Conservation (phyloP, 2,797 vertebrate genomes). For the Pyrrhura leucotis region DNA sequence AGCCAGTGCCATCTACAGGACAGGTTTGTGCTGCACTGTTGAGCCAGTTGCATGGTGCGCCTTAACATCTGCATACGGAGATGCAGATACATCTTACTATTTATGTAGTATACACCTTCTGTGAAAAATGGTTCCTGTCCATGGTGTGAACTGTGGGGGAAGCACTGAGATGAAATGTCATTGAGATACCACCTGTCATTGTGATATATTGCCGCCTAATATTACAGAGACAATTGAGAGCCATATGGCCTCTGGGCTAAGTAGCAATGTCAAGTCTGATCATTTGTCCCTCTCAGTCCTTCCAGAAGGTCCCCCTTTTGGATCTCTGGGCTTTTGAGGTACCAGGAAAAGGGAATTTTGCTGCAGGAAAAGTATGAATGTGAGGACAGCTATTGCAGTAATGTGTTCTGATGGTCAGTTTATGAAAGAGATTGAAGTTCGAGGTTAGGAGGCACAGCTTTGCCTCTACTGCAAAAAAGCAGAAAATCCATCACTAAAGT, state of each 20-base stretch:
- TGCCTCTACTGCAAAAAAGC: not conserved
- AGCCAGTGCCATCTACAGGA: not conserved
- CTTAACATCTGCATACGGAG: fast-evolving
- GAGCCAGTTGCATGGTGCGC: not conserved
- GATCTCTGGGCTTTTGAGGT: not conserved
- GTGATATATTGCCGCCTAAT: not conserved
- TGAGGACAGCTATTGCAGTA: not conserved
- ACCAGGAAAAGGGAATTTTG: not conserved
- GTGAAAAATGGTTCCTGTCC: not conserved
- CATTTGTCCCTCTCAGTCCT: not conserved
- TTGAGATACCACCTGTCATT: not conserved
- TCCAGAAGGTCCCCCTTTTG: not conserved
- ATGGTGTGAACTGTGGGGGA: not conserved
- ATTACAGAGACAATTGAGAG: not conserved
- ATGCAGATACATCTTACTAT: not conserved
- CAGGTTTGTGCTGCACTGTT: not conserved
- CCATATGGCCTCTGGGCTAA: not conserved
- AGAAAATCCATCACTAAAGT: not conserved
- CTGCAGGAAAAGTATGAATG: not conserved
- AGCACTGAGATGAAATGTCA: not conserved
- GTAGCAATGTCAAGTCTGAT: fast-evolving
- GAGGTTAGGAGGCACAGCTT: not conserved
- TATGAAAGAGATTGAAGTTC: not conserved
- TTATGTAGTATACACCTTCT: not conserved
- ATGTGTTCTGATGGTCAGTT: not conserved